A percentile compares a stretch with the other conserved stretches of the same genome.
phyloP scores from a whole-genome alignment of 2,113 vertebrate species.

The Varanus komodoensis region DNA sequence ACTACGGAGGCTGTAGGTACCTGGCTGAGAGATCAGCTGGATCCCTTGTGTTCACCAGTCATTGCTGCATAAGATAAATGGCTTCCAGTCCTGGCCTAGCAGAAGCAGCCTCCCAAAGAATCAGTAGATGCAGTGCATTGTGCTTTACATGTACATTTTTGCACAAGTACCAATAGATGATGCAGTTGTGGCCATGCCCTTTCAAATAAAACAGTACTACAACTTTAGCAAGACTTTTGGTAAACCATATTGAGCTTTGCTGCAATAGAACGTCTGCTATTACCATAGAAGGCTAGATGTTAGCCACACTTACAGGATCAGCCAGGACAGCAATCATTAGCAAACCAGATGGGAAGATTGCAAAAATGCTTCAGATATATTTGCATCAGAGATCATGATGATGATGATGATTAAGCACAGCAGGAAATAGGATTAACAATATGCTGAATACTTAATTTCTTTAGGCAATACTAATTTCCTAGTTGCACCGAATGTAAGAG shows the following conservation, averaged over 20 bases:
- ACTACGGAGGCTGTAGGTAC: background rate
- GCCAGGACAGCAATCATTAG: background rate
- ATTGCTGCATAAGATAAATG: background rate
- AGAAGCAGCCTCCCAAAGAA: background rate
- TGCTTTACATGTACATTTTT: background rate
- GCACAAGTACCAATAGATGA: background rate
- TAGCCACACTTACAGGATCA: background rate
- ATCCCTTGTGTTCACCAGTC: too few relatives aligned
- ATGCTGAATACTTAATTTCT: background rate
- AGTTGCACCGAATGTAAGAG: background rate
- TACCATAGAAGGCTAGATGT: fast-evolving
- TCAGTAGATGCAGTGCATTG: background rate
- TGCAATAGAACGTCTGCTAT: slow-evolving; percentile 7
- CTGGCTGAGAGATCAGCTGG: background rate
- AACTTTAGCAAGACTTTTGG: slow-evolving; percentile 19
- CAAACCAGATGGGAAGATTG: slow-evolving; percentile 20
- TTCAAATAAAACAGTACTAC: slow-evolving; percentile 6
- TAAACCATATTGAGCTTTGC: background rate
- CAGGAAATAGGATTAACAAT: slow-evolving; percentile 27
- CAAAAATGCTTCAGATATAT: slow-evolving; percentile 7
- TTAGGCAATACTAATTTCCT: background rate
- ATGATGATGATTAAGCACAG: background rate
- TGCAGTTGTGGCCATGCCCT: background rate
- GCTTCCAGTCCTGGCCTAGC: background rate
- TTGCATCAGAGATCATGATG: slow-evolving; percentile 11